Evolutionary conservation across 2,888 invertebrate species (phyloP).

Genomic region (Spilarctia lutea): DNA sequence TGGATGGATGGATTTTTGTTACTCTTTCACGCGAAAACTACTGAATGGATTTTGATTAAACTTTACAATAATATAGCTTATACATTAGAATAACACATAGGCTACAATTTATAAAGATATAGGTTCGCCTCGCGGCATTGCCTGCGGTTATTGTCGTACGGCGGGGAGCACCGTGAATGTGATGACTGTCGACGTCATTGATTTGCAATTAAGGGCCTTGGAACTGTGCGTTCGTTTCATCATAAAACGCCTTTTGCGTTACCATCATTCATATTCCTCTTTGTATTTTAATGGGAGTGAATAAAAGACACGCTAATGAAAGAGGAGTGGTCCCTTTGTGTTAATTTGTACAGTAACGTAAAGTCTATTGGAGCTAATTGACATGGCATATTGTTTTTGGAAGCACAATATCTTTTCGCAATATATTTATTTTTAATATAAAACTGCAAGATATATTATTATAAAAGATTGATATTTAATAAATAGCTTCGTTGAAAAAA

Average conservation of each 20-base stretch:
- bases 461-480: too few relatives aligned
- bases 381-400: neutral
- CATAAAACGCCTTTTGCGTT: constrained; percentile 40
- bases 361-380: constrained; percentile 7
- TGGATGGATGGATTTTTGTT: too few relatives aligned
- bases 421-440: neutral
- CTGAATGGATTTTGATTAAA: too few relatives aligned
- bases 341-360: constrained; percentile 28
- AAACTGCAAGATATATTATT: too few relatives aligned
- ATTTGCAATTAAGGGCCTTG: constrained; percentile 67
- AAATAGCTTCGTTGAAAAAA: too few relatives aligned
- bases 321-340: constrained; percentile 53
- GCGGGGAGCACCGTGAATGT: too few relatives aligned
- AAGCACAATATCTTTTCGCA: neutral
- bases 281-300: constrained; percentile 62
- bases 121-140: too few relatives aligned
- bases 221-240: constrained; percentile 19
- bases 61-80: too few relatives aligned
- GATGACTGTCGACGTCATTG: constrained; percentile 66
- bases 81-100: too few relatives aligned
- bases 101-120: too few relatives aligned
- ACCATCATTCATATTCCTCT: constrained; percentile 54
- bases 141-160: too few relatives aligned
- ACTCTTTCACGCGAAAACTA: too few relatives aligned
- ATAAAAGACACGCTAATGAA: constrained; percentile 59